Evolutionary conservation across 1,140 invertebrate genomes (phyloP).

Genomic region (Drosophila parabipectinata): DNA sequence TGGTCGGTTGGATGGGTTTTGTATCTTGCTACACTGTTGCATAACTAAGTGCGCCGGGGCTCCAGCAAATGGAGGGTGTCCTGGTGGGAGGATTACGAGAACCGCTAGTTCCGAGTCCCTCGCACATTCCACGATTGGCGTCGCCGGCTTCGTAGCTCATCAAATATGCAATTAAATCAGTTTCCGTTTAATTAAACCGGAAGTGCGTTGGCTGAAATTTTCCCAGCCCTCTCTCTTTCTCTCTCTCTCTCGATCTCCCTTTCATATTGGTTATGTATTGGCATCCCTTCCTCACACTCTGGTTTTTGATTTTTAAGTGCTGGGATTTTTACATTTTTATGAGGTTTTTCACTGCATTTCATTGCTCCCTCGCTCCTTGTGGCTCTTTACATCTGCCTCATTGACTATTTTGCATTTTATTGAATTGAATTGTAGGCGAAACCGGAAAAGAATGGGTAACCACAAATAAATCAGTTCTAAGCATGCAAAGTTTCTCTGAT

Average conservation of each 20-base stretch:
- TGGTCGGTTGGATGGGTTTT: constrained; percentile 15
- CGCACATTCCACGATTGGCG: constrained; percentile 62
- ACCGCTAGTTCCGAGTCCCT: constrained; percentile 39
- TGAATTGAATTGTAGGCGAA: constrained; percentile 44
- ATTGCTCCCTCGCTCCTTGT: constrained; percentile 11
- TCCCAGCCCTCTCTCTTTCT: constrained; percentile 16
- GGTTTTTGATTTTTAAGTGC: constrained; percentile 78
- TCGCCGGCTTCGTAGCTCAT: constrained; percentile 73
- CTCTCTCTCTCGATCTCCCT: constrained; percentile 25
- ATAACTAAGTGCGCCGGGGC: constrained; percentile 67
- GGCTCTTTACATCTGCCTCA: not conserved
- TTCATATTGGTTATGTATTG: constrained; percentile 65
- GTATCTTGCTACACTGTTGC: constrained; percentile 66
- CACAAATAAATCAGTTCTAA: constrained; percentile 39
- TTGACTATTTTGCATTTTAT: constrained; percentile 74
- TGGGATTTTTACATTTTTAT: constrained; percentile 73
- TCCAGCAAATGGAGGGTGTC: constrained; percentile 20
- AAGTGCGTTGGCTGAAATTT: constrained; percentile 70
- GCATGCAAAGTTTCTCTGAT: constrained; percentile 13
- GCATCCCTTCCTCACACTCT: constrained; percentile 17
- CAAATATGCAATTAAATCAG: constrained; percentile 84
- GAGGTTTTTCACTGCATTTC: constrained; percentile 58
- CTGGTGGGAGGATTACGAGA: constrained; percentile 40
- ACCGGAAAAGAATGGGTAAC: constrained; percentile 13
- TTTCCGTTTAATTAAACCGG: constrained; percentile 84